Conservation (phyloP, 1,140 invertebrate species). For the Samia ricini region DNA sequence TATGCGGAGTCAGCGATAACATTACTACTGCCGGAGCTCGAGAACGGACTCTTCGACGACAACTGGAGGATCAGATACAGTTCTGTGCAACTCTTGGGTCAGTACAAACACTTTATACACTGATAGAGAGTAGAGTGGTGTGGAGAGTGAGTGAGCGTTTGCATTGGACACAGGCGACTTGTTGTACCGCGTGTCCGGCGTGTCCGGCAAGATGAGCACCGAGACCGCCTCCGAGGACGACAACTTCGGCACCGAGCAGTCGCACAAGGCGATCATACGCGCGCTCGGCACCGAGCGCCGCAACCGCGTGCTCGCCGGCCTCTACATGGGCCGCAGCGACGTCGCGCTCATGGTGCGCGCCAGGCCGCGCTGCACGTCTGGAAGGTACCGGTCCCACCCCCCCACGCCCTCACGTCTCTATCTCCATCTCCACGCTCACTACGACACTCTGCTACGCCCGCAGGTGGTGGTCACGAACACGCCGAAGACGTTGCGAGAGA, state of each 20-base stretch:
- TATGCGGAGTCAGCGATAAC: constrained; percentile 98
- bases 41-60: constrained; percentile 95
- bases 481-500: constrained; percentile 96
- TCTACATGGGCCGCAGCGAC: constrained; percentile 99
- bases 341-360: constrained; percentile 95
- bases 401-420: background rate
- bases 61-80: constrained; percentile 99
- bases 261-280: constrained; percentile 93
- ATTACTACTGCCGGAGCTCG: constrained; percentile 94
- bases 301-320: constrained; percentile 95
- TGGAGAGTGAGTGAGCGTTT: background rate
- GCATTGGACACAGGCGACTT: constrained; percentile 81
- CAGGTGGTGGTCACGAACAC: constrained; percentile 96
- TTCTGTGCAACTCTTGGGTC: constrained; percentile 96
- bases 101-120: background rate
- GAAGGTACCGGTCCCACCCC: constrained; percentile 82
- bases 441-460: background rate
- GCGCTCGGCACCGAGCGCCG: constrained; percentile 92
- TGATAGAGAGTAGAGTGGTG: no score
- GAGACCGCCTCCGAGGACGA: constrained; percentile 99
- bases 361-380: constrained; percentile 98
- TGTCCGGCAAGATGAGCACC: constrained; percentile 99
- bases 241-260: constrained; percentile 98
- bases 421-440: background rate
- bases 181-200: constrained; percentile 97